Conservation (phyloP, 2,113 vertebrate genomes). For the Siniperca knerii region DNA sequence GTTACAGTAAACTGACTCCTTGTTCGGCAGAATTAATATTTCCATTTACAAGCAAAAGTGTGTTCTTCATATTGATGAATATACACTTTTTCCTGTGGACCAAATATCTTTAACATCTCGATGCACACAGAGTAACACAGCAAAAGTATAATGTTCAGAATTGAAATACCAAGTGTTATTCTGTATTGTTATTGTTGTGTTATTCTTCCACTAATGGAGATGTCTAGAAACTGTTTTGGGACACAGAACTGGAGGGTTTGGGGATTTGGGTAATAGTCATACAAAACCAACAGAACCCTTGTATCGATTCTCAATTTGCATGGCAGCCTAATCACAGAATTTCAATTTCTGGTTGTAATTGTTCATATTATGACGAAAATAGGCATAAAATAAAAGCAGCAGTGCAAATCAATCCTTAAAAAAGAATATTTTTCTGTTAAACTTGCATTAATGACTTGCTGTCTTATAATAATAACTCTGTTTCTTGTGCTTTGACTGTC, state of each 20-base stretch:
- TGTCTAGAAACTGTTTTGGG: background rate
- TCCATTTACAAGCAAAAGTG: background rate
- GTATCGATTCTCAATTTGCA: background rate
- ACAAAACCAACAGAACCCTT: too few species aligned
- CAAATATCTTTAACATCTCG: too few species aligned
- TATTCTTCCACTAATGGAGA: background rate
- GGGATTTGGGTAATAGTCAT: too few species aligned
- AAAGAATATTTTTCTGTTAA: background rate
- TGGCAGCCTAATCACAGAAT: background rate
- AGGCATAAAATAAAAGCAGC: background rate
- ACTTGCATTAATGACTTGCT: background rate
- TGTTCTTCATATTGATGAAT: background rate
- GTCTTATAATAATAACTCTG: too few species aligned
- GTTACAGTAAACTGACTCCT: background rate
- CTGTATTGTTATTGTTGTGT: background rate
- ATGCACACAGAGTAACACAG: too few species aligned
- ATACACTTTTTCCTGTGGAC: too few species aligned
- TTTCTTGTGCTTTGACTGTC: background rate
- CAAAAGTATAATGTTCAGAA: too few species aligned
- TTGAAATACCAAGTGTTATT: background rate
- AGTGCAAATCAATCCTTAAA: background rate
- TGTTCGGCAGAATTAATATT: background rate
- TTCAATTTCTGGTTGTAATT: background rate
- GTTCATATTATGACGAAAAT: background rate
- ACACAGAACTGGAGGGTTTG: background rate